These are phyloP conservation scores for Autographa pulchrina DNA, from an alignment of 2,888 invertebrate species.

Conservation along the genomic window DNA sequence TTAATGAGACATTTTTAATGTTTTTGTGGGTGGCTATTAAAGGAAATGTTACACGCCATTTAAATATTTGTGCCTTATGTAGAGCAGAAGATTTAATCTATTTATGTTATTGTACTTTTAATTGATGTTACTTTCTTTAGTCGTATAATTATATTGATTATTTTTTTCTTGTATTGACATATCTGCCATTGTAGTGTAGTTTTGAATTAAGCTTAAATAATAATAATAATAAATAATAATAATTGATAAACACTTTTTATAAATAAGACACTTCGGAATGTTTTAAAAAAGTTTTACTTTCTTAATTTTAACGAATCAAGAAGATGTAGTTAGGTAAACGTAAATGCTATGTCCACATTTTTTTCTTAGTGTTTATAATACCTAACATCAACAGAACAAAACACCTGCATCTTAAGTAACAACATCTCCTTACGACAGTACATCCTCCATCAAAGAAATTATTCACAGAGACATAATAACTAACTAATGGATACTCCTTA, in stretches of 20 bases:
- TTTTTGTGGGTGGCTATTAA: background rate
- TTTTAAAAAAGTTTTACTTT: too few relatives aligned
- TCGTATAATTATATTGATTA: background rate
- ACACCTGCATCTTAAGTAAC: background rate
- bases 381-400: background rate
- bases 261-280: too few relatives aligned
- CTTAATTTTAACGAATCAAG: too few relatives aligned
- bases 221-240: too few relatives aligned
- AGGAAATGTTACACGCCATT: background rate
- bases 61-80: background rate
- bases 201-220: too few relatives aligned
- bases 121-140: background rate
- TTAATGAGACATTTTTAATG: constrained; percentile 21
- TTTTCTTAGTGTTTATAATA: background rate
- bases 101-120: constrained; percentile 1
- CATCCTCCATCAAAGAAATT: background rate
- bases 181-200: too few relatives aligned
- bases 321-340: too few relatives aligned
- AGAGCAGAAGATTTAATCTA: background rate
- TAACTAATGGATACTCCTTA: background rate
- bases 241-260: too few relatives aligned
- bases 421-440: background rate
- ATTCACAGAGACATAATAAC: background rate
- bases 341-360: too few relatives aligned
- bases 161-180: too few relatives aligned